phyloP scores from a whole-genome alignment of 1,140 invertebrate species.

The Colletes latitarsis region DNA sequence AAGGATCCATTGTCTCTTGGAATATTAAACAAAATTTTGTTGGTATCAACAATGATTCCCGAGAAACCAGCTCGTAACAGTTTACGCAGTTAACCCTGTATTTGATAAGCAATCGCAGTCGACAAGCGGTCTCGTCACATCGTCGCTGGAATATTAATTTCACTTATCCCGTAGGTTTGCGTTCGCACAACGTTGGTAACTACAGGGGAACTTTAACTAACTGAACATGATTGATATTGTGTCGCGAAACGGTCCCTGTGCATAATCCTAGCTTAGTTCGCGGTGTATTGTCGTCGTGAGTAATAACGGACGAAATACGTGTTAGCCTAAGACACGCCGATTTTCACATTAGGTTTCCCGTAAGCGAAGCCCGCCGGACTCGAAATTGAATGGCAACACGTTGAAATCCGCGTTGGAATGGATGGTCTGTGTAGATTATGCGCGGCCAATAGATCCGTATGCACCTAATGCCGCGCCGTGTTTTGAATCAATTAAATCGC shows the following conservation, averaged over 20 bases:
- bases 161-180: background rate
- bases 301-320: slow-evolving; percentile 6
- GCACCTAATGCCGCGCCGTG: background rate
- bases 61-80: too few species aligned
- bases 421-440: slow-evolving; percentile 4
- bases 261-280: slow-evolving; percentile 23
- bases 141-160: slow-evolving; percentile 25
- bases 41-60: too few species aligned
- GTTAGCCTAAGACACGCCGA: slow-evolving; percentile 22
- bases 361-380: background rate
- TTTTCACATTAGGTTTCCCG: slow-evolving; percentile 28
- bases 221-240: slow-evolving; percentile 40
- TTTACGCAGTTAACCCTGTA: too few species aligned
- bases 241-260: background rate
- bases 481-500: slow-evolving; percentile 39
- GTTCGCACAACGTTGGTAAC: background rate
- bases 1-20: too few species aligned
- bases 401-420: slow-evolving; percentile 6
- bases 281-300: slow-evolving; percentile 10
- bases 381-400: slow-evolving; percentile 31
- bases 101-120: slow-evolving; percentile 16
- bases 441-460: background rate
- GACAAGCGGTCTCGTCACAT: background rate
- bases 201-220: slow-evolving; percentile 24
- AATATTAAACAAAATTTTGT: too few species aligned